phyloP scores from a whole-genome alignment of 2,797 vertebrate species.

The Menidia menidia region DNA sequence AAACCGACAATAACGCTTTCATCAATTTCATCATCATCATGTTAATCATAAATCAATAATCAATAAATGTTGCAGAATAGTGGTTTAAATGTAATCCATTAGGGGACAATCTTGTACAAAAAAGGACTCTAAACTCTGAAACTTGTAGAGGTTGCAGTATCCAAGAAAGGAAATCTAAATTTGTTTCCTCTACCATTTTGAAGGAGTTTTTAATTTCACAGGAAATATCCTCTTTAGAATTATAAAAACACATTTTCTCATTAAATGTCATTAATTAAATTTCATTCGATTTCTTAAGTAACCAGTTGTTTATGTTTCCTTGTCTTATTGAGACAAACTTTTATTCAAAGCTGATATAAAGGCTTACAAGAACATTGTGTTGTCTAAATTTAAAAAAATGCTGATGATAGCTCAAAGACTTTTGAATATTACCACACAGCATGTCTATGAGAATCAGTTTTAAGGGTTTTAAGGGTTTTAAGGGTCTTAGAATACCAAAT shows the following conservation, averaged over 20 bases:
- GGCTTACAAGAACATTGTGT: neutral
- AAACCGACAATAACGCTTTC: slow-evolving; percentile 15
- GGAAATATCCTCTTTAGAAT: too few species aligned
- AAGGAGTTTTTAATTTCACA: slow-evolving; percentile 6
- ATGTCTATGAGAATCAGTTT: neutral
- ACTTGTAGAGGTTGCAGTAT: neutral
- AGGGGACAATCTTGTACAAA: slow-evolving; percentile 76
- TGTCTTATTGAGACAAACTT: neutral
- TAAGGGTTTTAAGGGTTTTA: neutral
- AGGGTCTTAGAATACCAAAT: neutral
- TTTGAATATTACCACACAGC: neutral
- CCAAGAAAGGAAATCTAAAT: slow-evolving; percentile 14
- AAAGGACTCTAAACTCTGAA: slow-evolving; percentile 25
- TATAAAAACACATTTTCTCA: too few species aligned
- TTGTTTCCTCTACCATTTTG: neutral
- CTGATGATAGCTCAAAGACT: neutral
- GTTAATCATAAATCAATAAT: neutral
- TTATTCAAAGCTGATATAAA: neutral
- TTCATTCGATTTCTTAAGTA: neutral
- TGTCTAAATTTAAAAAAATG: neutral
- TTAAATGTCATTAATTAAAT: too few species aligned
- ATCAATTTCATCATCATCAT: neutral
- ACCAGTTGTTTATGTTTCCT: neutral
- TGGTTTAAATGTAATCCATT: slow-evolving; percentile 53
- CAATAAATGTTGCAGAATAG: slow-evolving; percentile 1